Conservation (phyloP, 2,113 vertebrate genomes). For the Rhadina sibilatrix region DNA sequence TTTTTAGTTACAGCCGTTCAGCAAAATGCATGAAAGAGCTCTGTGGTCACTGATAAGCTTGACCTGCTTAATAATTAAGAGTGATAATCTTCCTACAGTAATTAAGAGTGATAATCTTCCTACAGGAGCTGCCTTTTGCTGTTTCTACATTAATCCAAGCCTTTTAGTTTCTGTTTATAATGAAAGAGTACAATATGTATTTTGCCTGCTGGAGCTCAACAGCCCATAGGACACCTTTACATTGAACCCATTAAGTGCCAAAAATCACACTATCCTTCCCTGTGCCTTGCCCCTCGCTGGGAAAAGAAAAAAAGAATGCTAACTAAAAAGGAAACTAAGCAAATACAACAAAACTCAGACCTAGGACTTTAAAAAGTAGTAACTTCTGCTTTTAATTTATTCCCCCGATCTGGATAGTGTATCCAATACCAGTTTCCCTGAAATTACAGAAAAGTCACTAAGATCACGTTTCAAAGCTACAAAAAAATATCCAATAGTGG, state of each 20-base stretch:
- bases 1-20: neutral
- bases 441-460: neutral
- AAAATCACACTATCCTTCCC: neutral
- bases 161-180: neutral
- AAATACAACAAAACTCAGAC: neutral
- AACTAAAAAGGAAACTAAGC: neutral
- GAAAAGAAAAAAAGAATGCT: neutral
- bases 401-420: neutral
- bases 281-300: accelerated
- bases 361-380: neutral
- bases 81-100: neutral
- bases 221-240: neutral
- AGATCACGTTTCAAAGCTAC: neutral
- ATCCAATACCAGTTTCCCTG: neutral
- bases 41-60: neutral
- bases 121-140: neutral
- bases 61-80: neutral
- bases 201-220: neutral
- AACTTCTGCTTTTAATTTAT: neutral
- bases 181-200: neutral
- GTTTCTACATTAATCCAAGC: neutral
- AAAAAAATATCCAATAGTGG: neutral
- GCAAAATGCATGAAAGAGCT: neutral
- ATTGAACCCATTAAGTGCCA: neutral
- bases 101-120: constrained; percentile 23